These are phyloP conservation scores for Pseudococcus longispinus DNA, from an alignment of 2,888 invertebrate genomes.

Conservation along the genomic window DNA sequence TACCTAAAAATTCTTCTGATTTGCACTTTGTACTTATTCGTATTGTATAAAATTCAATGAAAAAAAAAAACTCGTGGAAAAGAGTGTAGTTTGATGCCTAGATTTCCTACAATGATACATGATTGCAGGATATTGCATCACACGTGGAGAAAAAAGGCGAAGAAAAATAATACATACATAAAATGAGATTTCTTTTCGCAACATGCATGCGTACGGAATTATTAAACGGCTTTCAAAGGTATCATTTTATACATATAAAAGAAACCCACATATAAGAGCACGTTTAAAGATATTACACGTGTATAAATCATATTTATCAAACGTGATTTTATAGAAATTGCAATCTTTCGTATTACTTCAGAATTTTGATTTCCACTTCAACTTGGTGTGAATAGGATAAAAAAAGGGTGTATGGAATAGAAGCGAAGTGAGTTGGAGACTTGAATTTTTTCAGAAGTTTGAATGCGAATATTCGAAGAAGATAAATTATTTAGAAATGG, in stretches of 20 bases:
- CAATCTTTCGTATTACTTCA: conserved; percentile 20
- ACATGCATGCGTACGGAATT: conserved; percentile 44
- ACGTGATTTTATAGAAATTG: conserved; percentile 53
- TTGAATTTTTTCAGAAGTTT: too few relatives aligned
- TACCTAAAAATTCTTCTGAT: neutral
- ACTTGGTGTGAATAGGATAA: neutral
- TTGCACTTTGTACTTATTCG: neutral
- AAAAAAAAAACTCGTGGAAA: neutral
- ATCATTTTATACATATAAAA: conserved; percentile 45
- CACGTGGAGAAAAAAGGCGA: conserved; percentile 3
- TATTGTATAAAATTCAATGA: neutral
- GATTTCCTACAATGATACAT: conserved; percentile 27
- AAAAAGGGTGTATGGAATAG: neutral
- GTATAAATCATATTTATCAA: conserved; percentile 52
- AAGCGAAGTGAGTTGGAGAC: too few relatives aligned
- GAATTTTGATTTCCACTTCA: conserved; percentile 6
- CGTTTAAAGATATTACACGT: conserved; percentile 51
- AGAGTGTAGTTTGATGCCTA: neutral
- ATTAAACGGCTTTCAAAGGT: conserved; percentile 46
- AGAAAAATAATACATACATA: conserved; percentile 33
- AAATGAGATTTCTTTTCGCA: conserved; percentile 20
- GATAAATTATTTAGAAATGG: too few relatives aligned
- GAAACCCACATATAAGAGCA: conserved; percentile 44
- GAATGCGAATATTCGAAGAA: too few relatives aligned
- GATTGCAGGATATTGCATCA: neutral